Evolutionary conservation across 2,113 vertebrate genomes (phyloP), one percentile per base, ranked within the genome.

Genomic region (Miniopterus natalensis): DNA sequence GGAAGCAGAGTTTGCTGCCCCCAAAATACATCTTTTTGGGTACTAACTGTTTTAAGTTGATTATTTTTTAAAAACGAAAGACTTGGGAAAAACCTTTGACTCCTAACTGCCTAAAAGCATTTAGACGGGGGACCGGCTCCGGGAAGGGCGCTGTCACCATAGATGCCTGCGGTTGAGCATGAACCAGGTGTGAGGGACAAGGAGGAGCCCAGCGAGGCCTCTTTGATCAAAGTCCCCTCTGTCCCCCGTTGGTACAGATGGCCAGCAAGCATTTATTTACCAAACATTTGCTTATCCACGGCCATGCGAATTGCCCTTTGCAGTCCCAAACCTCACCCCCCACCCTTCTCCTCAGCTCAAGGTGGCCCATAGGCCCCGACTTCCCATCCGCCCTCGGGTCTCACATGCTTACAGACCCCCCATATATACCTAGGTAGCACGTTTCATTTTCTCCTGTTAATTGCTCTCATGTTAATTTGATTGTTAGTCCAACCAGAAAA

Each of bases 351-450:
- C n/a, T 63, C 2, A 31, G 17, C n/a, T 8, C 65, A 36, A 27
- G 27, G 27, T 29, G 27, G 27, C 27, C 13, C 6, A 12, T 31
- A n/a, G 31, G 14, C 65, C 65, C 18, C 8, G 6, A 71, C 11
- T 23, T 23, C n/a, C 65, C 6, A 20, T 68, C n/a, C 9, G n/a
- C 20, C 65, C 17, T 13, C 27, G 61, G 25, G 63, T n/a, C 65
- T 42, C 68, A 40, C 10, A 23, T 40, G 7, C 9, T 20, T 23
- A 12, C 12, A 9, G 40, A 23, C 23, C 21, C 36, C 68, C 17
- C 10, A 2, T 42, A 40, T 42, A 12, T 25, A 42, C 68, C 21
- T 42, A 12, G 5, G 0, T 25, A 9, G 25, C 2, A 13, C 20
- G 1, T 42, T 10, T 42, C 68, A 23, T 40, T 71, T 71, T 23